Evolutionary conservation across 2,113 vertebrate species (phyloP), one percentile per base, ranked within the genome.

Genomic region (Pterocles gutturalis): DNA sequence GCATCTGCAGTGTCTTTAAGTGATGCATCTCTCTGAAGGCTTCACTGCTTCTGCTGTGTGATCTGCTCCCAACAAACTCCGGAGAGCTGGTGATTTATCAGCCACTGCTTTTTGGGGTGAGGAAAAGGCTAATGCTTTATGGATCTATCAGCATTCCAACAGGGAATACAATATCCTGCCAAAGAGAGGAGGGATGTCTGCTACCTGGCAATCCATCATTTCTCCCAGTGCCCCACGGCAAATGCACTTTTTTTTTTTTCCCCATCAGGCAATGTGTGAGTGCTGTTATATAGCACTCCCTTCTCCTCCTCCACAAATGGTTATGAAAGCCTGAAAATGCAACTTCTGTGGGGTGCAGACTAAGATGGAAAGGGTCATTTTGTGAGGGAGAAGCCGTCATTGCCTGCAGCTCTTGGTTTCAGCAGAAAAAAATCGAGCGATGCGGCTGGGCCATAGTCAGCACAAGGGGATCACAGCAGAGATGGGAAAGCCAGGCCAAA

Each of bases 81-180:
- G 25, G 81, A 82, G 75, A 65, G 84, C 5, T 2, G 36, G 66
- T 85, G 87, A 96, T 95, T 95, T 96, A 94, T 96, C 87, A 94
- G 78, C 70, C 53, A 57, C 58, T 88, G 85, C 90, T 86, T 96
- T 90, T 94, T 69, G 60, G 92, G 90, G 90, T 94, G 95, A 94
- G 88, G 92, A 91, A 93, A 88, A 90, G 83, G 75, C 79, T 94
- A 88, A 83, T 88, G 85, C 67, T 94, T 91, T 93, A 90, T 60
- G 93, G 87, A 77, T 88, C 62, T 93, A 54, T 88, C 93, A 77
- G 79, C 38, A 9, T 90, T 61, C 85, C 82, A 73, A 76, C 62
- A 38, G 10, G 24, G 88, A 92, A 92, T 94, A 94, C 87, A 83
- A 82, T 85, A 85, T 53, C 75, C 89, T 95, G 95, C 75, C 90